Percentiles rank a stretch among this genome's conserved stretches.
phyloP scores from a whole-genome alignment of 2,888 invertebrate genomes.

The Linnaemya tessellans region DNA sequence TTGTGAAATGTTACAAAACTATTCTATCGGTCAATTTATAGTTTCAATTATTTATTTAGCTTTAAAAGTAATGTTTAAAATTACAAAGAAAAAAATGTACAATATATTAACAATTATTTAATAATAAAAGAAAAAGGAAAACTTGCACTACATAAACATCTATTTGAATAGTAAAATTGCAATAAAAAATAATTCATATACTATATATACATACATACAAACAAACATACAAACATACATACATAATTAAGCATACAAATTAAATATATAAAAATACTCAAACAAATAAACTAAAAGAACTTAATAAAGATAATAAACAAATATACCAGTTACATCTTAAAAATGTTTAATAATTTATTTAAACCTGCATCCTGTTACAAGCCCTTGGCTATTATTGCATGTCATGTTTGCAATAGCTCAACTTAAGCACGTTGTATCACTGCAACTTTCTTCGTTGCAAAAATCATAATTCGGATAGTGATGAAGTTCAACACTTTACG shows the following conservation, averaged over 20 bases:
- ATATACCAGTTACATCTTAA: conserved; percentile 56
- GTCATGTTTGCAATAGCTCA: too few species aligned
- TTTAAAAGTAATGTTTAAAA: conserved; percentile 41
- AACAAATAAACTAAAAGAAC: conserved; percentile 16
- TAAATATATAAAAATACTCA: conserved; percentile 40
- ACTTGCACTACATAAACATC: conserved; percentile 47
- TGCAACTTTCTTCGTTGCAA: too few species aligned
- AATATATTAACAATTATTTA: conserved; percentile 68
- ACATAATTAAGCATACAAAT: conserved; percentile 30
- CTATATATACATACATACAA: conserved; percentile 58
- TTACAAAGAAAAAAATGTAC: conserved; percentile 62
- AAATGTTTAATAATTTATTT: conserved; percentile 16
- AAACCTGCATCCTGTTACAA: not conserved
- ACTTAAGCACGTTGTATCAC: too few species aligned
- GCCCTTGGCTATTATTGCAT: too few species aligned
- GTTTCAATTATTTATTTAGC: conserved; percentile 66
- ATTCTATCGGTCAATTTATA: conserved; percentile 64
- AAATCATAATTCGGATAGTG: too few species aligned
- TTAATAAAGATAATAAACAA: conserved; percentile 47
- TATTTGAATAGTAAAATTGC: conserved; percentile 42
- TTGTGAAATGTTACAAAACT: conserved; percentile 22
- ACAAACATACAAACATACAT: conserved; percentile 60
- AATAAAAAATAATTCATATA: conserved; percentile 34
- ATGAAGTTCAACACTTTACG: not conserved
- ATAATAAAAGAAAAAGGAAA: conserved; percentile 16